A percentile compares a stretch with the other conserved stretches of the same genome.
Conservation (phyloP, 2,797 vertebrate species). For the Acanthopagrus latus region DNA sequence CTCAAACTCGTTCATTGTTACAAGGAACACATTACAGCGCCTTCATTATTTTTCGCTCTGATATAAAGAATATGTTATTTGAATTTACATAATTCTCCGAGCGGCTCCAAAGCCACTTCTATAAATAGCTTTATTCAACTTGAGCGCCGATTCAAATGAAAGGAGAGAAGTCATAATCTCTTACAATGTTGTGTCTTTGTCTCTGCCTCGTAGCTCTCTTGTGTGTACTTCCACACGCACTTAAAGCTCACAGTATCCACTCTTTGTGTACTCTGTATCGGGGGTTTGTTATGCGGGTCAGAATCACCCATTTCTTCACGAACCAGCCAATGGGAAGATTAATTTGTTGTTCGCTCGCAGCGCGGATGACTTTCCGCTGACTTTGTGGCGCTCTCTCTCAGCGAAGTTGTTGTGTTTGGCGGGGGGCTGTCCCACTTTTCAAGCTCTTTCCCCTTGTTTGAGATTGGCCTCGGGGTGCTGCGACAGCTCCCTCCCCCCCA, state of each 20-base stretch:
- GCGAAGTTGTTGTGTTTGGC: conserved; percentile 63
- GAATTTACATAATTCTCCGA: conserved; percentile 82
- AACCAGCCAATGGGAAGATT: conserved; percentile 57
- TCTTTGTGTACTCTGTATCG: conserved; percentile 51
- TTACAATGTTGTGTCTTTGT: conserved; percentile 72
- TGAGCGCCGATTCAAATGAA: conserved; percentile 73
- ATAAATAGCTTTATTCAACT: conserved; percentile 82
- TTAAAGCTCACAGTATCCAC: conserved; percentile 43
- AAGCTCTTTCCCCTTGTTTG: conserved; percentile 41
- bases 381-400: conserved; percentile 58
- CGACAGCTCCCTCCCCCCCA: conserved; percentile 30
- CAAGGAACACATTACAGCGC: conserved; percentile 79
- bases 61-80: conserved; percentile 84
- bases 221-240: conserved; percentile 38
- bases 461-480: conserved; percentile 50
- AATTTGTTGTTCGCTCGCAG: conserved; percentile 65
- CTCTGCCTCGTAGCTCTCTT: conserved; percentile 48
- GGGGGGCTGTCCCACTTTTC: conserved; percentile 69
- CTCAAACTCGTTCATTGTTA: conserved; percentile 80
- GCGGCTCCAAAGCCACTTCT: conserved; percentile 74
- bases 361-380: conserved; percentile 59
- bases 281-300: conserved; percentile 55
- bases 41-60: conserved; percentile 79
- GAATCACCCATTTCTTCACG: conserved; percentile 43
- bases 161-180: conserved; percentile 74